Evolutionary conservation across 2,888 invertebrate genomes (phyloP), one percentile per base, ranked within the genome.

Genomic region (Amphipyra tragopoginis): DNA sequence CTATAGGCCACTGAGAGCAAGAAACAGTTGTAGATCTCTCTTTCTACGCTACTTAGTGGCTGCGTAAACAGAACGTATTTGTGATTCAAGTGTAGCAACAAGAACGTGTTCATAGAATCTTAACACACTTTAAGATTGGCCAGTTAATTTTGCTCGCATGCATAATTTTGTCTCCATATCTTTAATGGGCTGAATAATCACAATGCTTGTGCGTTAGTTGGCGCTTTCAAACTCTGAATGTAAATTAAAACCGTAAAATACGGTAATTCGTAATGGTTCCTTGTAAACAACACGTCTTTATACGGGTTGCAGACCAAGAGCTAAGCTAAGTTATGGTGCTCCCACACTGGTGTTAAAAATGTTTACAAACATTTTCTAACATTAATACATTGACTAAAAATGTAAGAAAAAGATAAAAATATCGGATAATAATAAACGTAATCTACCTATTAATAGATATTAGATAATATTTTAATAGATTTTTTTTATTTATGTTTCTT

Each of bases 11-110:
- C 43, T 48, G 47, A 42, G 40, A 42, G 50, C 34, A 40, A 60
- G 49, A 45, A 40, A 44, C 36, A 42, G 36, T 54, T 49, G 53
- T 57, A 51, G 47, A 77, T 76, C 74, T 77, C 69, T 75, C 74
- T 75, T 73, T 75, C 68, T 62, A 62, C 57, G 54, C 58, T 58
- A 57, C 53, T 48, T 61, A 45, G 49, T 50, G 45, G 47, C 49
- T 61, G 59, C 43, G 60, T 76, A 65, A 68, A 77, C 69, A 69
- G 48, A 62, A 59, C 64, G 48, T 45, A 68, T 68, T 64, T 47
- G 55, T 60, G 49, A 75, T 68, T 67, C 44, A 44, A 60, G 39
- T 54, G 55, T 48, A 49, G 13, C 33, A 39, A 21, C 21, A 21
- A 26, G 2, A 51, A 52, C 44, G 40, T 55, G 53, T 55, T 48